These are phyloP conservation scores for Phyto melanocephala DNA, from an alignment of 2,888 invertebrate species.

Conservation along the genomic window DNA sequence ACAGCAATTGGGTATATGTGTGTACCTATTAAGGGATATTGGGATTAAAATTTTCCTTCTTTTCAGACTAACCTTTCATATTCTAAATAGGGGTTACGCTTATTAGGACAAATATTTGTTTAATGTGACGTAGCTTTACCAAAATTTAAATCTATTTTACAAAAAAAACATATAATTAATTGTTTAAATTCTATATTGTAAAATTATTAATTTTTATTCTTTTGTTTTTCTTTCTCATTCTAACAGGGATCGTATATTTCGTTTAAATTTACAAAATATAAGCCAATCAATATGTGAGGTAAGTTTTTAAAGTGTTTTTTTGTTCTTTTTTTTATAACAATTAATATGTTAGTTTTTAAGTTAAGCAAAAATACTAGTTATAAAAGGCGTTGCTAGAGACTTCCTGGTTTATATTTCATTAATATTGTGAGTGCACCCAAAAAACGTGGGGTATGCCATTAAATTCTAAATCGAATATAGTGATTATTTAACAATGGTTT, in stretches of 20 bases:
- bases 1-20: too few relatives aligned
- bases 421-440: neutral
- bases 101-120: too few relatives aligned
- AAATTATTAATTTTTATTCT: slow-evolving; percentile 12
- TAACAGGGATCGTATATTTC: slow-evolving; percentile 84
- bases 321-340: neutral
- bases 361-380: neutral
- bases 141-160: too few relatives aligned
- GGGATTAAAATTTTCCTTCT: too few relatives aligned
- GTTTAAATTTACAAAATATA: slow-evolving; percentile 83
- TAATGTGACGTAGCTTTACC: too few relatives aligned
- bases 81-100: too few relatives aligned
- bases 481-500: too few relatives aligned
- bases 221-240: slow-evolving; percentile 71
- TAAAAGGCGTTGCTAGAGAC: slow-evolving; percentile 1
- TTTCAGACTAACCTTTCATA: too few relatives aligned
- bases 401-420: slow-evolving; percentile 51
- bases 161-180: slow-evolving; percentile 30
- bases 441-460: too few relatives aligned
- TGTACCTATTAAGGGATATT: too few relatives aligned
- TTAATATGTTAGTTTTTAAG: neutral
- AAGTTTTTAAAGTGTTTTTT: slow-evolving; percentile 72
- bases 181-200: slow-evolving; percentile 46
- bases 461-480: too few relatives aligned
- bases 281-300: slow-evolving; percentile 85